phyloP scores from a whole-genome alignment of 2,888 invertebrate species.

The Eupithecia subfuscata region DNA sequence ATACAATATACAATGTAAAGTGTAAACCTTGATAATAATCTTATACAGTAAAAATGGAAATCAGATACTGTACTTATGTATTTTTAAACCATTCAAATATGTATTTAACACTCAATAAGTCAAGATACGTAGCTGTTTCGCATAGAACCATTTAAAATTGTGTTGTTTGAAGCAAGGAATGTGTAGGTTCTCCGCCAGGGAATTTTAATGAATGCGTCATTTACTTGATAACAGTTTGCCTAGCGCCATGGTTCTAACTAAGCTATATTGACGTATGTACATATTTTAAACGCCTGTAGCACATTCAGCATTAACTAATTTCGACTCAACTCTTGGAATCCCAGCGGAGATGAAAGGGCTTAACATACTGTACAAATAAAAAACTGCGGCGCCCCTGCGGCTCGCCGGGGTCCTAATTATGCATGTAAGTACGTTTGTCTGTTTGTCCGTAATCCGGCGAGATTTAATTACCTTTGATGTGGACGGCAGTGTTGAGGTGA shows the following conservation, averaged over 20 bases:
- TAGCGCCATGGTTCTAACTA: background rate
- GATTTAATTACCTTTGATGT: conserved; percentile 6
- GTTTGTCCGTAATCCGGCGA: background rate
- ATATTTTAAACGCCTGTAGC: background rate
- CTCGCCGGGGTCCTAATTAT: background rate
- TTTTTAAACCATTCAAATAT: background rate
- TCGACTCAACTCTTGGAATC: background rate
- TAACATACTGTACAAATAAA: conserved; percentile 2
- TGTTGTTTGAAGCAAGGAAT: background rate
- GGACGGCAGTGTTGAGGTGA: background rate
- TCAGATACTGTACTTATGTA: background rate
- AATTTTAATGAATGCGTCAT: no score
- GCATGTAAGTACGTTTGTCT: background rate
- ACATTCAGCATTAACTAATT: background rate
- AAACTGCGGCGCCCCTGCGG: background rate
- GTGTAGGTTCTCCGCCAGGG: background rate
- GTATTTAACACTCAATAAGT: background rate
- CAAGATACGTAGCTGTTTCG: background rate
- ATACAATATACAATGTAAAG: no score
- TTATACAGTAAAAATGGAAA: background rate
- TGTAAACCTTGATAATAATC: no score
- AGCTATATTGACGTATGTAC: background rate
- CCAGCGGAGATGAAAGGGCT: background rate
- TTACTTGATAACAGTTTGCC: background rate
- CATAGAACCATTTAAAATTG: background rate